Evolutionary conservation across 2,113 vertebrate species (phyloP), one percentile per base, ranked within the genome.

Genomic region (Balaeniceps rex): DNA sequence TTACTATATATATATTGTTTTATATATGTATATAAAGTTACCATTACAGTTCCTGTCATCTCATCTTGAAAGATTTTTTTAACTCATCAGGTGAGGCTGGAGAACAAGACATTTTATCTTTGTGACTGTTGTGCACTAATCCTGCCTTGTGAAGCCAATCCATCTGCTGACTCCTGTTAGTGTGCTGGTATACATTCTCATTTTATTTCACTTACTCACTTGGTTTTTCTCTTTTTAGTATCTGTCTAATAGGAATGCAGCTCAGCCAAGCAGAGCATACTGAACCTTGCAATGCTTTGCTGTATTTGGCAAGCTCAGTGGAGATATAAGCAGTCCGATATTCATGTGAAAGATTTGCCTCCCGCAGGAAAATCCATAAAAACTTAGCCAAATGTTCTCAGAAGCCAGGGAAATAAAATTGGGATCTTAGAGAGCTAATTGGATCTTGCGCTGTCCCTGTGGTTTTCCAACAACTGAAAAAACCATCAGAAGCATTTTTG

Each of bases 31-130:
- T 12, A 63, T 9, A 64, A 29, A 44, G 22, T 63, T 90, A 58
- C 25, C 18, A 2, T 74, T 85, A 54, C 6, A 26, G 46, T 64
- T 92, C 28, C 65, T 84, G 64, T 71, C 52, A 31, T 92, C 33
- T 78, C n/a, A n/a, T 84, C 69, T 92, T 60, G 42, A 90, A 90
- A 96, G 51, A 16, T 79, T 61, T 87, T 96, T 94, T 91, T 38
- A 87, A 25, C 2, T 3, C 58, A 61, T 61, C n/a, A 36, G 58
- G n/a, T 17, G 23, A 76, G 86, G 69, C 80, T 90, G 47, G 65
- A 88, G 76, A 84, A 71, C n/a, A 75, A 64, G 33, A 21, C 2
- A 3, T 70, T 94, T 92, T 19, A 34, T 81, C 69, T 84, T 87
- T 90, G 63, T 87, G n/a, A 55, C 52, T 68, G 38, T 38, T 79